Conservation (phyloP, 1,140 invertebrate species). For the Trichonephila clavata region DNA sequence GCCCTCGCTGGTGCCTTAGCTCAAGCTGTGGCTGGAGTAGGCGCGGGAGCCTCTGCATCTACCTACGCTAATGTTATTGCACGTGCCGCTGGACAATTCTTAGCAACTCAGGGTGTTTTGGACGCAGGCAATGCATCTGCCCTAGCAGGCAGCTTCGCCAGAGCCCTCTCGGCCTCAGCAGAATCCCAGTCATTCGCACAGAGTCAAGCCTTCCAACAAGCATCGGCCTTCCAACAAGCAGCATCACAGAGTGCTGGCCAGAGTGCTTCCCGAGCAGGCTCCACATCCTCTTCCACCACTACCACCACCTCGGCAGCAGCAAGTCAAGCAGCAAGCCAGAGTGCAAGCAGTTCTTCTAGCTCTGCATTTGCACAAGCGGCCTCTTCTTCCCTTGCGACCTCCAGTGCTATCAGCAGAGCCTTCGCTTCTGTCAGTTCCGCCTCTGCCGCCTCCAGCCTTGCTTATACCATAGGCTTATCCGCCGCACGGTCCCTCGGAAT, state of each 20-base stretch:
- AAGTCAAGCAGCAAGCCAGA: neutral
- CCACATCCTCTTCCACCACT: neutral
- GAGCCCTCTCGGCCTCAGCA: neutral
- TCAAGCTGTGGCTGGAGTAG: neutral
- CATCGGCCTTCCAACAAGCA: neutral
- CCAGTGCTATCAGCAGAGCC: slow-evolving; percentile 1
- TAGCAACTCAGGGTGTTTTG: neutral
- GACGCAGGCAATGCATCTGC: neutral
- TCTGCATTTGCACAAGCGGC: neutral
- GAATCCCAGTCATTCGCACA: neutral
- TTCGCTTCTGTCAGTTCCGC: slow-evolving; percentile 13
- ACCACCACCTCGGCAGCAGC: neutral
- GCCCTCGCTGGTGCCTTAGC: neutral
- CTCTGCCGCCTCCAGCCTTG: neutral
- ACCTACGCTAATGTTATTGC: neutral
- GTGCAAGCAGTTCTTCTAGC: neutral
- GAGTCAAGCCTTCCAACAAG: neutral
- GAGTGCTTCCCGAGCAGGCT: neutral
- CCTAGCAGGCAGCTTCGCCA: neutral
- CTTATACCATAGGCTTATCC: neutral
- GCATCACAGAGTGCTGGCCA: neutral
- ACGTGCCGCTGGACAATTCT: neutral
- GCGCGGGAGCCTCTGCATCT: neutral
- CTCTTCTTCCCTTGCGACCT: neutral
- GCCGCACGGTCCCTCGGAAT: neutral